Evolutionary conservation across 2,113 vertebrate genomes (phyloP).

Genomic region (Ptychochromis oligacanthus): DNA sequence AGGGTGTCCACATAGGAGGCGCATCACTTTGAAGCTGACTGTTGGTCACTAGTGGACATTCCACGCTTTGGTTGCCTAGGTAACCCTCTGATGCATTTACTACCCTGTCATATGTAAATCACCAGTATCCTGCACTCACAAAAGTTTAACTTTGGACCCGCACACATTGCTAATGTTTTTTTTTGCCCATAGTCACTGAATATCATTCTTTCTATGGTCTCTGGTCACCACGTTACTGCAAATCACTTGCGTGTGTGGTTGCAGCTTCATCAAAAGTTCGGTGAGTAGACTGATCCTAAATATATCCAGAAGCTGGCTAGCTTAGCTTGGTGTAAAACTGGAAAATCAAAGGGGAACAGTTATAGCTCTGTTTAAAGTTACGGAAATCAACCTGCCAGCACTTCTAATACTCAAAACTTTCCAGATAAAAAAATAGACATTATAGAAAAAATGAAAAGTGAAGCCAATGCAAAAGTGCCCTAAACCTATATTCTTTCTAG

Average conservation of each 20-base stretch:
- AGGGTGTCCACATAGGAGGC: background rate
- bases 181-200: background rate
- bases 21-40: background rate
- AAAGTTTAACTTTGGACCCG: background rate
- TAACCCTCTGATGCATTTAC: background rate
- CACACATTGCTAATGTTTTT: background rate
- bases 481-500: background rate
- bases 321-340: background rate
- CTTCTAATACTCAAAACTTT: background rate
- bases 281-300: background rate
- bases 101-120: constrained; percentile 1
- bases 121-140: background rate
- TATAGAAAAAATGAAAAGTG: background rate
- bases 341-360: background rate
- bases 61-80: background rate
- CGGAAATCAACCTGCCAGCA: too few species aligned
- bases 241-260: background rate
- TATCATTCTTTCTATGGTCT: background rate
- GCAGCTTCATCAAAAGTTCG: background rate
- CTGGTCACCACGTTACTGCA: background rate
- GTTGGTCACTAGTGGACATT: background rate
- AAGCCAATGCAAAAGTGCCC: background rate
- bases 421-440: background rate
- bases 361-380: background rate
- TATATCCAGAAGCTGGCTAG: background rate